Evolutionary conservation across 2,113 vertebrate species (phyloP).

Genomic region (Cyprinodon tularosa): DNA sequence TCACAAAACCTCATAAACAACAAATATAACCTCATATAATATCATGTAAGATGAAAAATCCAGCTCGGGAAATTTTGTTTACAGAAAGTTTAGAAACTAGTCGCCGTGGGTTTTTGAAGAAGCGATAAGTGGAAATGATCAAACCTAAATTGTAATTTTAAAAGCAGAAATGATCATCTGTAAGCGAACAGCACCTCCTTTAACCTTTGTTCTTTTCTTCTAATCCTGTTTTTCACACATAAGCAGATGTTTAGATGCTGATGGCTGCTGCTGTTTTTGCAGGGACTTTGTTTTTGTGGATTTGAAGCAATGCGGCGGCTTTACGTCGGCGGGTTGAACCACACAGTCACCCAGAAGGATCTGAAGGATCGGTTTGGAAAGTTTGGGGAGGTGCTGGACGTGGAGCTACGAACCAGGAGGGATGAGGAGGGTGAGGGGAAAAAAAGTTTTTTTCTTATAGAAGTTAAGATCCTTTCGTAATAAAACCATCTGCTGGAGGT

Average conservation of each 20-base stretch:
- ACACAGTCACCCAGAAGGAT: constrained; percentile 84
- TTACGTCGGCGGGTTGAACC: constrained; percentile 89
- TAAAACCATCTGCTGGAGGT: neutral
- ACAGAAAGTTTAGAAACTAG: too few relatives aligned
- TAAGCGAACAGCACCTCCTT: neutral
- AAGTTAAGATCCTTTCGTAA: neutral
- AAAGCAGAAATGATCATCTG: neutral
- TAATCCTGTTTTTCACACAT: neutral
- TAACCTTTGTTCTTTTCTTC: neutral
- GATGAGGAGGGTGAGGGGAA: constrained; percentile 86
- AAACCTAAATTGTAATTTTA: neutral
- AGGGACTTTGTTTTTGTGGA: neutral
- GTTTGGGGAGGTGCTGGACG: constrained; percentile 87
- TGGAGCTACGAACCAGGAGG: constrained; percentile 87
- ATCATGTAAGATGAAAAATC: too few relatives aligned
- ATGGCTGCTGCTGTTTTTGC: neutral
- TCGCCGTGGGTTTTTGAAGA: too few relatives aligned
- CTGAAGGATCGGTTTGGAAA: constrained; percentile 90
- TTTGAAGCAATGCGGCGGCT: constrained; percentile 78
- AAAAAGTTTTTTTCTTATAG: neutral
- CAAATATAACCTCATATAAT: too few relatives aligned
- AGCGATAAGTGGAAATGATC: neutral
- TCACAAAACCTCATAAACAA: too few relatives aligned
- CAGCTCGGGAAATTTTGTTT: too few relatives aligned
- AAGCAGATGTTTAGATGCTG: neutral